Conservation (phyloP, 2,113 vertebrate species). For the Oncorhynchus clarkii region DNA sequence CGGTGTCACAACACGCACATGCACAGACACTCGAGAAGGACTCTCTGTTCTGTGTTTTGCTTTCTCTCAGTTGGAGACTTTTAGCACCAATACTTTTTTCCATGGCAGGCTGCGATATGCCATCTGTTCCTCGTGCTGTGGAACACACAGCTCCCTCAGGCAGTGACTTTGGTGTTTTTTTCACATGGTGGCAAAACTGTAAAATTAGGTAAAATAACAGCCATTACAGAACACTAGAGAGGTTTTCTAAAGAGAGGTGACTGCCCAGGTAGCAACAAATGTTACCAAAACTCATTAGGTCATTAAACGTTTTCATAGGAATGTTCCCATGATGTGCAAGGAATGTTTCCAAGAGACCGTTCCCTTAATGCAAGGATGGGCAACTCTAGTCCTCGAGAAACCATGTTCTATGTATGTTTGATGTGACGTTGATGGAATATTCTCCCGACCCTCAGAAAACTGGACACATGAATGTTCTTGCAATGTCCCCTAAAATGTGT, state of each 20-base stretch:
- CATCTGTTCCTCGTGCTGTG: constrained; percentile 67
- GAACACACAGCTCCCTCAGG: constrained; percentile 58
- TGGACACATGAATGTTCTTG: no score
- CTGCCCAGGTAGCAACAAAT: no score
- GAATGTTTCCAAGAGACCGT: no score
- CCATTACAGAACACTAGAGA: background rate
- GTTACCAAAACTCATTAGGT: no score
- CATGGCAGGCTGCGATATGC: constrained; percentile 47
- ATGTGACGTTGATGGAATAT: no score
- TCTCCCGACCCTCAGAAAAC: no score
- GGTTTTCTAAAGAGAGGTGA: background rate
- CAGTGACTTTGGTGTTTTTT: constrained; percentile 33
- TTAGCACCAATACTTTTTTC: constrained; percentile 30
- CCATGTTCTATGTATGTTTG: no score
- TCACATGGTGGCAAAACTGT: constrained; percentile 51
- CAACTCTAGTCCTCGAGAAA: no score
- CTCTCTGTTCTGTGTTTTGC: constrained; percentile 26
- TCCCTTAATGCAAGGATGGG: no score
- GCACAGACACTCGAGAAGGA: constrained; percentile 32
- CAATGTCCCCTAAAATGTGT: no score
- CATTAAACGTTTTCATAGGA: no score
- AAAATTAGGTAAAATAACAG: constrained; percentile 33
- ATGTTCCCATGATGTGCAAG: no score
- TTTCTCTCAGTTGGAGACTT: constrained; percentile 47
- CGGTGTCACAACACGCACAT: constrained; percentile 25